Evolutionary conservation across 2,113 vertebrate species (phyloP).

Genomic region (Mormyrus lacerda): DNA sequence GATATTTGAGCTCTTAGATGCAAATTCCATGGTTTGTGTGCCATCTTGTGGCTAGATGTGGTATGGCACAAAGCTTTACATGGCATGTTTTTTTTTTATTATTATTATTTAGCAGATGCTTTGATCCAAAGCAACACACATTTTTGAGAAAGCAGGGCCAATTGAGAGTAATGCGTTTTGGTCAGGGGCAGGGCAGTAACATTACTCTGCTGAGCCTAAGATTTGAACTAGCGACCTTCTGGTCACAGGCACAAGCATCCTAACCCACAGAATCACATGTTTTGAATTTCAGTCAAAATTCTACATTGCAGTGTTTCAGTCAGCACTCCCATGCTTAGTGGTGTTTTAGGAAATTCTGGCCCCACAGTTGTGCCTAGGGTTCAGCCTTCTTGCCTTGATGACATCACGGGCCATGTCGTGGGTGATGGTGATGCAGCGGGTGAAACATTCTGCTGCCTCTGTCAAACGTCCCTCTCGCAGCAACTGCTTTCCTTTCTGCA

Average conservation of each 20-base stretch:
- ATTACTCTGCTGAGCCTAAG: not conserved
- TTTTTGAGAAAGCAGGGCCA: not conserved
- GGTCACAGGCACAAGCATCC: not conserved
- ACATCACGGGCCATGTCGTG: constrained; percentile 85
- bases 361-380: not conserved
- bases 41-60: not conserved
- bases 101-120: not conserved
- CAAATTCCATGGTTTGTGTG: not conserved
- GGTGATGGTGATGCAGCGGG: constrained; percentile 79
- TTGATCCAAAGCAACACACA: not conserved
- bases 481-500: constrained; percentile 82
- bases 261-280: not conserved
- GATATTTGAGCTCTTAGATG: not conserved
- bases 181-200: not conserved
- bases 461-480: constrained; percentile 82
- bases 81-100: not conserved
- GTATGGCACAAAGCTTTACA: not conserved
- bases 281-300: not conserved
- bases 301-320: not conserved
- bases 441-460: constrained; percentile 87
- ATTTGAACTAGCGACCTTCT: not conserved
- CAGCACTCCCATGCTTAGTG: not conserved
- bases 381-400: constrained; percentile 70
- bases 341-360: not conserved
- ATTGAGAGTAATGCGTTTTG: too few relatives aligned